Evolutionary conservation across 2,113 vertebrate species (phyloP).

Genomic region (Alligator sinensis): DNA sequence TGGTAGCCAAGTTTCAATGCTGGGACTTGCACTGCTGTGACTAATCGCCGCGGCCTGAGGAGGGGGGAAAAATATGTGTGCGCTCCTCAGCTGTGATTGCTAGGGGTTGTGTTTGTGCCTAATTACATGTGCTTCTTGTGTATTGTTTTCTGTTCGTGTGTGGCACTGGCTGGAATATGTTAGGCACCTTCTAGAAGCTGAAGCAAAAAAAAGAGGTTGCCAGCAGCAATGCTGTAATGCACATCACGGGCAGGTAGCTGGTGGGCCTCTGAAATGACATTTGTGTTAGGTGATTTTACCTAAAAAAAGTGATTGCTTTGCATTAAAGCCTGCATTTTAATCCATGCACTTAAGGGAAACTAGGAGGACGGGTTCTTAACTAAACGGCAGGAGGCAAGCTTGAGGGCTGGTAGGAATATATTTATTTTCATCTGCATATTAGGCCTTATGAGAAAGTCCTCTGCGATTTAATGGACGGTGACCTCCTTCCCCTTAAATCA

Average conservation of each 20-base stretch:
- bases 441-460: background rate
- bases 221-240: background rate
- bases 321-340: background rate
- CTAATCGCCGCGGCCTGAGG: background rate
- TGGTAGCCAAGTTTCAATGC: conserved; percentile 5
- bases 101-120: background rate
- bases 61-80: background rate
- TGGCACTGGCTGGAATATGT: background rate
- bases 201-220: background rate
- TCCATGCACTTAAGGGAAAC: background rate
- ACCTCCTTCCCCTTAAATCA: background rate
- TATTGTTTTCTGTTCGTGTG: background rate
- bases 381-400: background rate
- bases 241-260: background rate
- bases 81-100: background rate
- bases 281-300: background rate
- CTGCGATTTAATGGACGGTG: background rate
- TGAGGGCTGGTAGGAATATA: background rate
- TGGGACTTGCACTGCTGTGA: background rate
- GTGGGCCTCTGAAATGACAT: background rate
- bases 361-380: background rate
- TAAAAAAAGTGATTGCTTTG: background rate
- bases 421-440: background rate
- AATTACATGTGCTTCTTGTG: background rate
- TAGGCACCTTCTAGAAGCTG: background rate